phyloP scores from a whole-genome alignment of 2,113 vertebrate species.

The Corythaixoides concolor region DNA sequence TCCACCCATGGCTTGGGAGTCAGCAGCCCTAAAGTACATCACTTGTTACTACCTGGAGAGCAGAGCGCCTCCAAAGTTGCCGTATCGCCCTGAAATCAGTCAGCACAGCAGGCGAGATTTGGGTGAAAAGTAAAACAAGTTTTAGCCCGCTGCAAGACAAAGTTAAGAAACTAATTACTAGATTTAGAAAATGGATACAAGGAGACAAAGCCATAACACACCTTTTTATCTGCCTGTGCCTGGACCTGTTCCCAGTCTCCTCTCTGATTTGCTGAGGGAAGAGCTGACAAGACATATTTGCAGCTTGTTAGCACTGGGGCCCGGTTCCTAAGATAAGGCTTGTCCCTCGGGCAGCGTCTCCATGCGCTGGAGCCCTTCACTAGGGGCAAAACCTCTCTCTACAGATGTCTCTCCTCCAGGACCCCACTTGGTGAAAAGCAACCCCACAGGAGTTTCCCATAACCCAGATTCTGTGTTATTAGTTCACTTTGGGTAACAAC shows the following conservation, averaged over 20 bases:
- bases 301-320: not conserved
- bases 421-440: not conserved
- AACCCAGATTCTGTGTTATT: fast-evolving
- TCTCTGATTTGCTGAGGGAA: not conserved
- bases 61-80: not conserved
- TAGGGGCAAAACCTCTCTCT: not conserved
- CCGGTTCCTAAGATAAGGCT: not conserved
- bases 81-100: not conserved
- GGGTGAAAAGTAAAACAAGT: not conserved
- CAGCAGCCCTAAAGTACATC: not conserved
- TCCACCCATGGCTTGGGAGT: not conserved
- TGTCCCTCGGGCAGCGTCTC: fast-evolving
- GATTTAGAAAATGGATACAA: not conserved
- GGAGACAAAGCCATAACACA: not conserved
- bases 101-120: not conserved
- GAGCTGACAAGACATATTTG: not conserved
- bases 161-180: constrained; percentile 1
- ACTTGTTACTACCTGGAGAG: not conserved
- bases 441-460: not conserved
- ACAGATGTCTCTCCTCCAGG: not conserved
- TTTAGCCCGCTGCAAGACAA: not conserved
- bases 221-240: not conserved
- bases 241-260: not conserved
- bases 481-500: not conserved
- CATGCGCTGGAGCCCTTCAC: fast-evolving